Evolutionary conservation across 2,113 vertebrate species (phyloP).

Genomic region (Junco hyemalis): DNA sequence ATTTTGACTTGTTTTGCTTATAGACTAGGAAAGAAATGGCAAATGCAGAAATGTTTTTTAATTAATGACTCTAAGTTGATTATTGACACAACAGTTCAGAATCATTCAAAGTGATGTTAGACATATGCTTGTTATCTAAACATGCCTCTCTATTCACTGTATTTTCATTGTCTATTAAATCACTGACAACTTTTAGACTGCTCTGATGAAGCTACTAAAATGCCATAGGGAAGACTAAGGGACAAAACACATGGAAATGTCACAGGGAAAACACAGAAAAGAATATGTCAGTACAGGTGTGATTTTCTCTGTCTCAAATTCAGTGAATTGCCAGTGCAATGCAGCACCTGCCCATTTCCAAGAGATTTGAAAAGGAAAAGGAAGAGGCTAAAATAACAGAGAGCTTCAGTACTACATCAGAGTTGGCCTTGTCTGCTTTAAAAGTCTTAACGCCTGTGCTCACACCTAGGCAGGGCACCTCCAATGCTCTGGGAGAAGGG

Average conservation of each 20-base stretch:
- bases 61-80: background rate
- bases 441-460: background rate
- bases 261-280: background rate
- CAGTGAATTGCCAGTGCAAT: background rate
- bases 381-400: background rate
- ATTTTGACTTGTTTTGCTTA: background rate
- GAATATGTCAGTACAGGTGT: background rate
- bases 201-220: background rate
- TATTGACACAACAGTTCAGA: background rate
- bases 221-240: background rate
- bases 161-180: background rate
- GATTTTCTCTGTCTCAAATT: background rate
- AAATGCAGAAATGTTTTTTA: background rate
- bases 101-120: background rate
- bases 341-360: background rate
- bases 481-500: background rate
- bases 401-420: background rate
- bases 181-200: background rate
- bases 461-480: background rate
- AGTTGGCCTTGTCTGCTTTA: background rate
- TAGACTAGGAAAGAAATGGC: background rate
- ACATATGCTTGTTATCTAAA: background rate
- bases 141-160: background rate
- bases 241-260: background rate
- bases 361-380: background rate